These are phyloP conservation scores for Rhagologus leucostigma DNA, from an alignment of 2,113 vertebrate species.

Conservation along the genomic window DNA sequence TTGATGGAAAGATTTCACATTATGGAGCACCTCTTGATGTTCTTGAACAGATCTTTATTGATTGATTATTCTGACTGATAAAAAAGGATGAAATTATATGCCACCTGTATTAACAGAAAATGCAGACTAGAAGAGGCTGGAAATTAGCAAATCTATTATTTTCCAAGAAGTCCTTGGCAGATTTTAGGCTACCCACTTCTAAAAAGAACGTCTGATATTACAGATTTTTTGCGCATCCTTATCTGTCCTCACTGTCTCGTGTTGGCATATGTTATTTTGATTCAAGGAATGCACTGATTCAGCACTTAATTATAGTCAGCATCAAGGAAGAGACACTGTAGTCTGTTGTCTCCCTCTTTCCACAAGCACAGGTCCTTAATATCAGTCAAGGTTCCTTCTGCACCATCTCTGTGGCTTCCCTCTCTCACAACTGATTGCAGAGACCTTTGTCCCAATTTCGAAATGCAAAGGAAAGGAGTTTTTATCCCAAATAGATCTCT, in stretches of 20 bases:
- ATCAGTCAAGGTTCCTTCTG: background rate
- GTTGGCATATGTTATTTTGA: background rate
- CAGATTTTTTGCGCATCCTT: background rate
- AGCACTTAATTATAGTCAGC: background rate
- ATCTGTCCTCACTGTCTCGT: background rate
- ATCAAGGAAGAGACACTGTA: background rate
- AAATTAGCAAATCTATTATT: background rate
- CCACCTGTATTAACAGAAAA: background rate
- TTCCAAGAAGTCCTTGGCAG: background rate
- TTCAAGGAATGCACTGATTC: background rate
- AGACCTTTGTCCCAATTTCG: background rate
- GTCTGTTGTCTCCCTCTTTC: rapidly evolving
- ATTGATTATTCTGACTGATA: background rate
- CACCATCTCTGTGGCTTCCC: background rate
- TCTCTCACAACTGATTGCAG: background rate
- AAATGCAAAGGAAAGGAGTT: background rate
- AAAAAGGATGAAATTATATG: background rate
- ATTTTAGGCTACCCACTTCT: background rate
- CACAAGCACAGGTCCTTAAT: background rate
- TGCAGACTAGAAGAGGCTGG: background rate
- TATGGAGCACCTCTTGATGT: background rate
- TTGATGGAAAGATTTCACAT: background rate
- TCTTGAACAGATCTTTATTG: background rate
- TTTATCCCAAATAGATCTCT: background rate
- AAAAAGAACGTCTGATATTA: background rate